phyloP scores from a whole-genome alignment of 1,140 invertebrate genomes.

The Metopolophium dirhodum region DNA sequence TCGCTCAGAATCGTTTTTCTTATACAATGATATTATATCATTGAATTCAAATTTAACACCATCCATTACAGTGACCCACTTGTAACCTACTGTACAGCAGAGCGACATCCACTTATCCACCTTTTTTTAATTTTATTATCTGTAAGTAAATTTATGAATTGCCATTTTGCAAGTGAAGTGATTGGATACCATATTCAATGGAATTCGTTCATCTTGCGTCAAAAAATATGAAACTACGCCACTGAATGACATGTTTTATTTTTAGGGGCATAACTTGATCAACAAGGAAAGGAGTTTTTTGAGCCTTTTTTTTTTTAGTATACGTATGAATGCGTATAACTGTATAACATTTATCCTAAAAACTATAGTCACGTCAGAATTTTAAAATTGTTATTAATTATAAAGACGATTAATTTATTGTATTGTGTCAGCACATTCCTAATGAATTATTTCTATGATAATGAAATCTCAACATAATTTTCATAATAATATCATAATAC shows the following conservation, averaged over 20 bases:
- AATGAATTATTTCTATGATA: background rate
- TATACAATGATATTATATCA: no score
- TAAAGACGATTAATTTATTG: background rate
- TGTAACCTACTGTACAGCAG: no score
- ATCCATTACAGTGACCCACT: no score
- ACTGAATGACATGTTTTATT: background rate
- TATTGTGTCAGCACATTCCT: background rate
- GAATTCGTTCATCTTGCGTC: background rate
- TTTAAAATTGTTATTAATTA: background rate
- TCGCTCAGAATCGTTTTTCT: no score
- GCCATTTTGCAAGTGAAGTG: background rate
- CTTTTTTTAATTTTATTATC: background rate
- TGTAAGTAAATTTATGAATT: background rate
- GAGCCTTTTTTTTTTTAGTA: background rate
- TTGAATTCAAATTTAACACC: no score
- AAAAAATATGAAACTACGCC: no score
- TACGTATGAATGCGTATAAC: background rate
- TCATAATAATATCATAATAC: background rate
- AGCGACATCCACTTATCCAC: no score
- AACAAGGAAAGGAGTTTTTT: background rate
- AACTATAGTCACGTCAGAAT: background rate
- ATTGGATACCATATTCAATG: background rate
- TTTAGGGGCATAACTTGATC: background rate
- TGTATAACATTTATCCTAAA: no score
- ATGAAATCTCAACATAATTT: background rate